These are phyloP conservation scores for Rhabditoides inermis DNA, from an alignment of 2,888 invertebrate species.

Conservation along the genomic window DNA sequence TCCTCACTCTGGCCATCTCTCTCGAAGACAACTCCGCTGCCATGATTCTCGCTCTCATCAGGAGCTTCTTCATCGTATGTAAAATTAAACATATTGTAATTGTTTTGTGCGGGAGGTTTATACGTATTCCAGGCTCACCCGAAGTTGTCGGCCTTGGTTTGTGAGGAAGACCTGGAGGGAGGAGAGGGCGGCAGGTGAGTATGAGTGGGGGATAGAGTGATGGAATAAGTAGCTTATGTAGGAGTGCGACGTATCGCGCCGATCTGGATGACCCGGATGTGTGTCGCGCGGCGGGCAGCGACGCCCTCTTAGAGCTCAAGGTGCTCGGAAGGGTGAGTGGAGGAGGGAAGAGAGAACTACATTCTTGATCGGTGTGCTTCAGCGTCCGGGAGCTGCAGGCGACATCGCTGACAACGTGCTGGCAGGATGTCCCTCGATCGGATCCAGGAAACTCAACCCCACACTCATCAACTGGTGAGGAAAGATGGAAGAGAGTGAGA, in stretches of 20 bases:
- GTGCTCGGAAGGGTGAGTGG: constrained; percentile 26
- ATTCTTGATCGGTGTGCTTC: constrained; percentile 1
- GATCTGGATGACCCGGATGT: constrained; percentile 47
- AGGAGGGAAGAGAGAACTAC: not conserved
- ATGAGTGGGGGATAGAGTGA: too few species aligned
- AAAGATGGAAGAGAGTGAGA: not conserved
- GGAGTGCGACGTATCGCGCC: constrained; percentile 35
- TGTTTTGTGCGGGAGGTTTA: not conserved
- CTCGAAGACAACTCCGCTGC: constrained; percentile 30
- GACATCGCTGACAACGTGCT: constrained; percentile 32
- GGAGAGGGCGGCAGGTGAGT: constrained; percentile 1
- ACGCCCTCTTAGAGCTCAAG: constrained; percentile 33
- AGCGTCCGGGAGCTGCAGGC: constrained; percentile 21
- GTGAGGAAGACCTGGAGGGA: constrained; percentile 34
- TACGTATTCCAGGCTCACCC: constrained; percentile 36
- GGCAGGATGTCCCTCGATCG: constrained; percentile 28
- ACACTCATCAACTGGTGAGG: not conserved
- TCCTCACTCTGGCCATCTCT: constrained; percentile 33
- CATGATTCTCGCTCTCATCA: constrained; percentile 32
- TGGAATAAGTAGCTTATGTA: too few species aligned
- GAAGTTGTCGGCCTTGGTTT: constrained; percentile 32
- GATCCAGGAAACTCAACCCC: constrained; percentile 22
- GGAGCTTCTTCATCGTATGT: too few species aligned
- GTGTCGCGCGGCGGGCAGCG: constrained; percentile 32
- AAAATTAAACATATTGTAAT: too few species aligned